These are phyloP conservation scores for Eudasyphora cyanicolor DNA, from an alignment of 2,888 invertebrate species.

Conservation along the genomic window DNA sequence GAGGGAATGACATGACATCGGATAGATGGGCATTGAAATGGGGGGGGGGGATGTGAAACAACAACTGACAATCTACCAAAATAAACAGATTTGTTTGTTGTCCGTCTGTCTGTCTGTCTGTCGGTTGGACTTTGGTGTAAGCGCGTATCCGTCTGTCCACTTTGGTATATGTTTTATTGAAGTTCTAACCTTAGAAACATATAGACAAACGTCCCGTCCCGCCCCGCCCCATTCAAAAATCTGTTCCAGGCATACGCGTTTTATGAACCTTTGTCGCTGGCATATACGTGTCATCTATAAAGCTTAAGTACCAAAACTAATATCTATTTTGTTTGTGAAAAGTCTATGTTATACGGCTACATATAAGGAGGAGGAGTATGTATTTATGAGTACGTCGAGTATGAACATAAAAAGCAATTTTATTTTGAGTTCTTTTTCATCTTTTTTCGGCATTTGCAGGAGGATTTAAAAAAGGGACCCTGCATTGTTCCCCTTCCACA, in stretches of 20 bases:
- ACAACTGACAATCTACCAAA: constrained; percentile 60
- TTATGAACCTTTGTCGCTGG: constrained; percentile 1
- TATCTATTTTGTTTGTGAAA: background rate
- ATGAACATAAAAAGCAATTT: constrained; percentile 18
- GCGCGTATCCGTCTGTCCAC: background rate
- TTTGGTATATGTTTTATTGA: background rate
- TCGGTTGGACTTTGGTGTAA: background rate
- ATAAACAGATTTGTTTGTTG: constrained; percentile 62
- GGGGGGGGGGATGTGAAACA: constrained; percentile 10
- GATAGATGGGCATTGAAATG: background rate
- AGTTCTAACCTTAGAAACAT: constrained; percentile 6
- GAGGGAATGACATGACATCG: too few species aligned
- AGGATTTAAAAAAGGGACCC: constrained; percentile 15
- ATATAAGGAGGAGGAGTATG: too few species aligned
- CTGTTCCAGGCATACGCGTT: background rate
- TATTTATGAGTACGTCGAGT: background rate
- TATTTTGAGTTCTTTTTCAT: constrained; percentile 20
- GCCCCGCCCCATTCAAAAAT: background rate
- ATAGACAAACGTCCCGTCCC: background rate
- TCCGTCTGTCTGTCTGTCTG: constrained; percentile 20
- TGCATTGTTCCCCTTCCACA: too few species aligned
- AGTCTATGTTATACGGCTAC: too few species aligned
- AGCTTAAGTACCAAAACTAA: constrained; percentile 15
- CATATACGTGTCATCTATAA: background rate
- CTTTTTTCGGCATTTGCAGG: constrained; percentile 4